Evolutionary conservation across 2,113 vertebrate species (phyloP).

Genomic region (Emberiza fucata): DNA sequence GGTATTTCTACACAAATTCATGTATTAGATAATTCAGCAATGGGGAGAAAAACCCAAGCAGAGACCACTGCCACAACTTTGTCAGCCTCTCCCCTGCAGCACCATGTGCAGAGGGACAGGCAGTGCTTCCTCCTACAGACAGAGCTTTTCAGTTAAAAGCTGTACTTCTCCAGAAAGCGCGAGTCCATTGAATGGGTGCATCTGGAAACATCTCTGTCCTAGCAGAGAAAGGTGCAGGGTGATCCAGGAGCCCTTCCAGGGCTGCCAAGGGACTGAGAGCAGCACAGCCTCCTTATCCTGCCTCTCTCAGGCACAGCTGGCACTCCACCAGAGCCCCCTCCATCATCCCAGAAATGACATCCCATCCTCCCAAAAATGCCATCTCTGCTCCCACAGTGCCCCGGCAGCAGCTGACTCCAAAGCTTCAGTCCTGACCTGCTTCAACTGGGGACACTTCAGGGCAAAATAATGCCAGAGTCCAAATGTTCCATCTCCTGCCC

Average conservation of each 20-base stretch:
- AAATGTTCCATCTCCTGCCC: neutral
- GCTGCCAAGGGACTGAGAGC: neutral
- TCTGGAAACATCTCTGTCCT: neutral
- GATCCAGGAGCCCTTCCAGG: neutral
- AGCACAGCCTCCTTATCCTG: neutral
- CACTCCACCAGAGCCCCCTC: rapidly evolving
- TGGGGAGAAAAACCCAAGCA: neutral
- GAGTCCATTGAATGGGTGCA: neutral
- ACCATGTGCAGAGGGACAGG: neutral
- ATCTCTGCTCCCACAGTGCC: neutral
- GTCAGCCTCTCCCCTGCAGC: neutral
- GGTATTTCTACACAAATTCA: neutral
- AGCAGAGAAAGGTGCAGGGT: neutral
- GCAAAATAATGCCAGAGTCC: neutral
- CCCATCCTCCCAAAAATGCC: too few species aligned
- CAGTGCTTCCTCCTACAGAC: neutral
- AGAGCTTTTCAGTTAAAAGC: neutral
- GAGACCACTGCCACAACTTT: neutral
- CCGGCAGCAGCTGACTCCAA: neutral
- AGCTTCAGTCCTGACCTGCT: neutral
- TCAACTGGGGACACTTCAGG: neutral
- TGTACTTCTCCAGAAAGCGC: rapidly evolving
- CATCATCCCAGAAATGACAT: too few species aligned
- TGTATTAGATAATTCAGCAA: neutral
- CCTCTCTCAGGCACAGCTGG: neutral